Conservation (phyloP, 2,797 vertebrate species). For the Sebastes matsubarae region DNA sequence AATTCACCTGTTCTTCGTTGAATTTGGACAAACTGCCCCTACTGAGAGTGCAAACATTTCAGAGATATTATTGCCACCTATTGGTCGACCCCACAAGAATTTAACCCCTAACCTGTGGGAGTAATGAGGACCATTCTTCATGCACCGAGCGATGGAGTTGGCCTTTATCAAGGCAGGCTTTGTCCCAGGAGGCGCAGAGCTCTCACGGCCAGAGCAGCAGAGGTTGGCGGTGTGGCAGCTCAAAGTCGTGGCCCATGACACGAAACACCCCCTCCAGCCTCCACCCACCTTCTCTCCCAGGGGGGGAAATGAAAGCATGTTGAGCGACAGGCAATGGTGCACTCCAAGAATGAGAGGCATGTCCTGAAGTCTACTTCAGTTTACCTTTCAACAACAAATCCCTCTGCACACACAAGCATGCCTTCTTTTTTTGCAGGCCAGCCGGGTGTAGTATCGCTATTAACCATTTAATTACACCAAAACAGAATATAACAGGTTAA, state of each 20-base stretch:
- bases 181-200: conserved; percentile 56
- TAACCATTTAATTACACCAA: background rate
- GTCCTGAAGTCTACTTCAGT: conserved; percentile 60
- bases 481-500: background rate
- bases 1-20: background rate
- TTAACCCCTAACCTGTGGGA: conserved; percentile 41
- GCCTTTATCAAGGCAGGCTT: conserved; percentile 67
- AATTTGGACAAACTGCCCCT: background rate
- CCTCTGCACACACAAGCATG: background rate
- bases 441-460: background rate
- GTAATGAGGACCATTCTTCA: conserved; percentile 53
- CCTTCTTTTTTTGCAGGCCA: background rate
- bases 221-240: conserved; percentile 54
- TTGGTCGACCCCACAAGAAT: conserved; percentile 24
- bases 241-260: conserved; percentile 48
- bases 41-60: background rate
- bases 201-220: conserved; percentile 37
- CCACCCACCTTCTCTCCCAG: conserved; percentile 27
- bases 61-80: conserved; percentile 9
- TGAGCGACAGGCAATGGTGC: conserved; percentile 68
- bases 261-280: background rate
- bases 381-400: conserved; percentile 32
- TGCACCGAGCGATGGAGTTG: conserved; percentile 17
- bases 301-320: conserved; percentile 69
- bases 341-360: conserved; percentile 79